Base-by-base conservation (phyloP, 2,888 invertebrate species). In the Scaptomyza parva region DNA sequence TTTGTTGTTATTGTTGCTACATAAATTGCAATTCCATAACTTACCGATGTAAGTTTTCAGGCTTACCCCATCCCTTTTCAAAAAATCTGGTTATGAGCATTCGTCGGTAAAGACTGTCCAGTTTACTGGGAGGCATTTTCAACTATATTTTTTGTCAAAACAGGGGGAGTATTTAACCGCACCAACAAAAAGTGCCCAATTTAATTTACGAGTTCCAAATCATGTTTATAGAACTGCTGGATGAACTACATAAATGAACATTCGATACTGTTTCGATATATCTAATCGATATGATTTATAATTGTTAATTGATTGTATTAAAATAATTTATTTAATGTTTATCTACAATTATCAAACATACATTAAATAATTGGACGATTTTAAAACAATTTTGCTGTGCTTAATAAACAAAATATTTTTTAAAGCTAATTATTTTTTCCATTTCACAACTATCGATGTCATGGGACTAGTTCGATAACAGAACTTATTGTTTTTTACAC, bases 11-110 rank as follows among this genome's bases (percentile, higher is more conserved):
- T 14, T 14, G 14, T 17, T 33, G 26, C 9, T 48, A 18, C 40
- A 39, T 26, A 20, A 20, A 41, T 26, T 45, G 14, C 6, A 35
- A 18, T 20, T 62, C 8, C 39, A 33, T 24, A 35, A 67, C 81
- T 90, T 92, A 96, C 97, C 96, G 95, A 92, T 95, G 95, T 61
- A 99, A 93, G 91, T 96, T 96, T 86, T 97, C 96, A 22, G 98
- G 97, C 89, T 96, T 95, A 6, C 99, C 99, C 99, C 99, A 99
- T 86, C 98, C 98, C 93, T 97, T 97, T 1, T 96, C 97, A 90
- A 99, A 99, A 91, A 98, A 97, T 92, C 96, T 96, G 1, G 97
- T 96, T 60, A 98, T 93, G 59, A 98, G 93, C 89, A 98, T 93
- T 90, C 96, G 96, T 77, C 98, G 94, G 91, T 98, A 98, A 53